These are phyloP conservation scores for Philaethria dido DNA, from an alignment of 2,888 invertebrate species.

Conservation along the genomic window DNA sequence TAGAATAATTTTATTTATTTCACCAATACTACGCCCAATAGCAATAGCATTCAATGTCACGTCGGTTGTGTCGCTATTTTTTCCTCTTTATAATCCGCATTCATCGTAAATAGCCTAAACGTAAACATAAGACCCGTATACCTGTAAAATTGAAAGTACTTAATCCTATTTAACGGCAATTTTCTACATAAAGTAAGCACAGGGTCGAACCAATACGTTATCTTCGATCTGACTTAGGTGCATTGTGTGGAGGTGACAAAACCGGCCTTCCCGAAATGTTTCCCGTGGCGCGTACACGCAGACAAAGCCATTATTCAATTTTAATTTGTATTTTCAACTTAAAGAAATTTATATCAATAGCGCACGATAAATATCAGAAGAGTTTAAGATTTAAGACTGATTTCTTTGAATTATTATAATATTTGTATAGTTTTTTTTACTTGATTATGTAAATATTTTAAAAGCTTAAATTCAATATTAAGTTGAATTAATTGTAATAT, in stretches of 20 bases:
- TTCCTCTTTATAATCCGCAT: conserved; percentile 18
- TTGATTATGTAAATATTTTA: not conserved
- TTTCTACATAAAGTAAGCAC: conserved; percentile 53
- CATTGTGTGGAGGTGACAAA: conserved; percentile 49
- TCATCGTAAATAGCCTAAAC: conserved; percentile 16
- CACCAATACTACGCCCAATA: not conserved
- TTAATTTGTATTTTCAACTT: conserved; percentile 47
- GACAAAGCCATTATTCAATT: conserved; percentile 36
- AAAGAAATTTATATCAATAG: conserved; percentile 26
- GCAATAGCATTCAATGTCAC: not conserved
- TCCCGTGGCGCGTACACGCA: conserved; percentile 46
- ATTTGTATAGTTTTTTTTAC: not conserved
- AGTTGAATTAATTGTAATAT: not conserved
- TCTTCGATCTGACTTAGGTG: conserved; percentile 47
- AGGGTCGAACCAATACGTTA: conserved; percentile 41
- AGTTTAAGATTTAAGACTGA: not conserved
- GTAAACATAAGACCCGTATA: conserved; percentile 19
- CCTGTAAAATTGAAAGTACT: conserved; percentile 24
- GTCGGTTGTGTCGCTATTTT: conserved; percentile 1
- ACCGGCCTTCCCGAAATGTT: conserved; percentile 50
- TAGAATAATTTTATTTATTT: not conserved
- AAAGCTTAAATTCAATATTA: not conserved
- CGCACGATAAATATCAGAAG: conserved; percentile 4
- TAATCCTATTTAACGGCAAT: conserved; percentile 58
- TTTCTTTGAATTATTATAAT: not conserved